Percentiles rank a stretch among this genome's conserved stretches.
Conservation (phyloP, 30 jellyfish, hydroid and myxozoan species). For the Aurelia sp. region DNA sequence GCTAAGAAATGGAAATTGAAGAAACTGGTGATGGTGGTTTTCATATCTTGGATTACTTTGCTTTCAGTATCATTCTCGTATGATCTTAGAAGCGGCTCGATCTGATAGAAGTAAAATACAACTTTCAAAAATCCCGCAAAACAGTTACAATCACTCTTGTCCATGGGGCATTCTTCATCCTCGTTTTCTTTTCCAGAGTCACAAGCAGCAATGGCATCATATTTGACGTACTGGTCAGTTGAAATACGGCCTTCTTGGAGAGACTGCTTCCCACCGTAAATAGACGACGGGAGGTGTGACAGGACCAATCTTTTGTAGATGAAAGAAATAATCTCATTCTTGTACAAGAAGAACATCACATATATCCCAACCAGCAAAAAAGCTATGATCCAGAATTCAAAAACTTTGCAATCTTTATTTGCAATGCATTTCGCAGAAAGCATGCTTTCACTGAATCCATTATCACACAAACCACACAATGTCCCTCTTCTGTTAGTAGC, state of each 20-base stretch:
- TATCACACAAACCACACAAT: constrained; percentile 8
- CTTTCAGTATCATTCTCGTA: background rate
- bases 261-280: too few species aligned
- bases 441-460: constrained; percentile 21
- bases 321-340: background rate
- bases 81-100: constrained; percentile 8
- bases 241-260: background rate
- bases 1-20: constrained; percentile 11
- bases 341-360: constrained; percentile 6
- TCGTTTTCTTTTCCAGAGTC: background rate
- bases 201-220: background rate
- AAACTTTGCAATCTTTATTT: constrained; percentile 5
- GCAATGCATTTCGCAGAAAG: constrained; percentile 11
- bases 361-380: background rate
- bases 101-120: constrained; percentile 17
- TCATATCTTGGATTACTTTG: background rate
- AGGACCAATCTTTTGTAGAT: background rate
- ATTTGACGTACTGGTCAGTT: background rate
- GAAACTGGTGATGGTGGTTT: background rate
- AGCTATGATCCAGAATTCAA: constrained; percentile 7
- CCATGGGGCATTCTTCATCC: background rate
- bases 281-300: background rate
- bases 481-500: constrained; percentile 30
- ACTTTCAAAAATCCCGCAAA: constrained; percentile 1
- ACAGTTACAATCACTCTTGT: background rate